Base-by-base conservation (phyloP, 2,888 invertebrate genomes). In the Apoderus coryli region DNA sequence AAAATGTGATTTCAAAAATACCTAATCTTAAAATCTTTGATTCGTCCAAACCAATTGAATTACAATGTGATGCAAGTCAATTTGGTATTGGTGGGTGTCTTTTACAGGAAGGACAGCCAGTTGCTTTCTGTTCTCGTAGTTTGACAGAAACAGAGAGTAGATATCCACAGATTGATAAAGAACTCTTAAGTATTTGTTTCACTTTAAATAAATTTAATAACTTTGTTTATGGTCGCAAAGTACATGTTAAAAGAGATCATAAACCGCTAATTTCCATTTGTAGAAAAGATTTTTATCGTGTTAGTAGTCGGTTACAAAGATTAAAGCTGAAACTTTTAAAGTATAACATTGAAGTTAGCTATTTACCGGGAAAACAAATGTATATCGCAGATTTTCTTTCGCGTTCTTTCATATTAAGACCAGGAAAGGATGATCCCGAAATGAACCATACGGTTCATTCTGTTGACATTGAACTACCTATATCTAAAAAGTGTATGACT, bases 161-260 rank as follows among this genome's bases (percentile, higher is more conserved):
- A 9, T 52, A 45, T 33, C 43, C 49, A 7, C 49, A 50, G 35
- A 52, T 53, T 11, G 52, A 54, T 30, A 53, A 54, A 33, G 49
- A 54, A 30, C 29, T 46, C 3, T 22, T 49, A n/a, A 44, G 47
- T 1, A 52, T 53, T 19, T 39, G 38, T 4, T 50, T 49, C 37
- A 47, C 44, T 3, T 45, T 44, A 30, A 29, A 39, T 25, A 48
- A 46, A 33, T 52, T 52, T 37, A 44, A 46, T 28, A 46, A 47
- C 29, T 52, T 46, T 35, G 39, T 51, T n/a, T 51, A 44, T 44
- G 49, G 49, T 3, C 33, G 38, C 31, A 26, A 33, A 27, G 31
- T 49, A 4, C 27, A 28, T 5, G 40, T 53, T 4, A 37, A 50
- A 16, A 41, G 33, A 6, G 39, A 48, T 34, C 53, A 53, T 27